These are phyloP conservation scores for Bombylius discolor DNA, from an alignment of 2,888 invertebrate genomes.

Conservation along the genomic window DNA sequence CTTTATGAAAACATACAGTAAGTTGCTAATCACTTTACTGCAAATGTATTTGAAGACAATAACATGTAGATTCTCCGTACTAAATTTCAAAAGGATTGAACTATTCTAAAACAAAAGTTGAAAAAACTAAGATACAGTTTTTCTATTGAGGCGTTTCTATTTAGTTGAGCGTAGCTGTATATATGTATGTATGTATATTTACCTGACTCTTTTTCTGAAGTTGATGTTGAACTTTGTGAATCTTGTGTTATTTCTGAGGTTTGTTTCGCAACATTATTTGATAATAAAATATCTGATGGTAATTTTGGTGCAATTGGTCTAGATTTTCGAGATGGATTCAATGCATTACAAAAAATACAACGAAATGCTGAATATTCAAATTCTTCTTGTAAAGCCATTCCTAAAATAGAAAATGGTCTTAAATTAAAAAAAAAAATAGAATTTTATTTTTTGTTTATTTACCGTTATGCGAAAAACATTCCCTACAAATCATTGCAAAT, in stretches of 20 bases:
- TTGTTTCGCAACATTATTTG: too few relatives aligned
- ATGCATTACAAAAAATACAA: conserved; percentile 79
- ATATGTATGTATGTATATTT: neutral
- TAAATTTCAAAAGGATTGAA: too few relatives aligned
- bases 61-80: too few relatives aligned
- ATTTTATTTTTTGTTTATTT: conserved; percentile 18
- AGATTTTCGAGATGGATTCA: conserved; percentile 82
- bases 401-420: conserved; percentile 27
- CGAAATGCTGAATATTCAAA: conserved; percentile 67
- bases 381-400: conserved; percentile 58
- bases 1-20: too few relatives aligned
- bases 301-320: conserved; percentile 59
- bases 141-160: too few relatives aligned
- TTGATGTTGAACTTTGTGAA: conserved; percentile 13
- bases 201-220: conserved; percentile 13
- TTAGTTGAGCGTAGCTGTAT: too few relatives aligned
- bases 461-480: conserved; percentile 90
- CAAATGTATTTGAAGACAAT: too few relatives aligned
- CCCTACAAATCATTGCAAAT: conserved; percentile 85
- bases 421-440: neutral
- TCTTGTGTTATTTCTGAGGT: too few relatives aligned
- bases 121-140: too few relatives aligned
- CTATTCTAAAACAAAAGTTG: too few relatives aligned
- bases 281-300: too few relatives aligned
- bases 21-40: too few relatives aligned